Conservation (phyloP, 1,140 invertebrate species). For the Whitmania pigra region DNA sequence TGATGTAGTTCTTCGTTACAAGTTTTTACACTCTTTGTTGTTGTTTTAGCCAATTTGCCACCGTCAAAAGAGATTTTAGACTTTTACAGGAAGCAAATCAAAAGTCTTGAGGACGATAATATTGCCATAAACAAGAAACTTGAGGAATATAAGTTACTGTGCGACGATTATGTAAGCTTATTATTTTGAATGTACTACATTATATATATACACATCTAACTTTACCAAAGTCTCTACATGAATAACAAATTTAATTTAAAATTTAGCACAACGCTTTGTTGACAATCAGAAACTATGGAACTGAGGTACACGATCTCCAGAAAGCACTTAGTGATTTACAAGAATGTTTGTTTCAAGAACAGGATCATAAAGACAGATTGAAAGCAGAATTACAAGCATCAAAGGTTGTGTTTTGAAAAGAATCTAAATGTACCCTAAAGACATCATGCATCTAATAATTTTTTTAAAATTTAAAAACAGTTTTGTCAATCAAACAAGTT, state of each 20-base stretch:
- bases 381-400: slow-evolving; percentile 44
- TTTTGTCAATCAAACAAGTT: too few species aligned
- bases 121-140: slow-evolving; percentile 36
- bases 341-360: slow-evolving; percentile 41
- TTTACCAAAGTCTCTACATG: too few species aligned
- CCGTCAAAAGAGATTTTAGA: slow-evolving; percentile 43
- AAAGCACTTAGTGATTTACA: slow-evolving; percentile 45
- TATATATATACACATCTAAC: too few species aligned
- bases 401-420: slow-evolving; percentile 31
- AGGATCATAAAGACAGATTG: slow-evolving; percentile 41
- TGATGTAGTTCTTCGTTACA: too few species aligned
- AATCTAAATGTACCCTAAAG: too few species aligned
- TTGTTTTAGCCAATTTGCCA: slow-evolving; percentile 35
- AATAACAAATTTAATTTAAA: neutral
- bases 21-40: neutral
- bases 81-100: slow-evolving; percentile 43
- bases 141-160: slow-evolving; percentile 38
- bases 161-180: slow-evolving; percentile 37
- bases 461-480: too few species aligned
- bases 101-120: slow-evolving; percentile 42
- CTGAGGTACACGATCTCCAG: slow-evolving; percentile 42
- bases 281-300: slow-evolving; percentile 12
- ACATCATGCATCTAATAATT: too few species aligned
- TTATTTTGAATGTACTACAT: neutral
- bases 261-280: neutral